phyloP scores from a whole-genome alignment of 2,888 invertebrate species.

The Omphaloscelis lunosa region DNA sequence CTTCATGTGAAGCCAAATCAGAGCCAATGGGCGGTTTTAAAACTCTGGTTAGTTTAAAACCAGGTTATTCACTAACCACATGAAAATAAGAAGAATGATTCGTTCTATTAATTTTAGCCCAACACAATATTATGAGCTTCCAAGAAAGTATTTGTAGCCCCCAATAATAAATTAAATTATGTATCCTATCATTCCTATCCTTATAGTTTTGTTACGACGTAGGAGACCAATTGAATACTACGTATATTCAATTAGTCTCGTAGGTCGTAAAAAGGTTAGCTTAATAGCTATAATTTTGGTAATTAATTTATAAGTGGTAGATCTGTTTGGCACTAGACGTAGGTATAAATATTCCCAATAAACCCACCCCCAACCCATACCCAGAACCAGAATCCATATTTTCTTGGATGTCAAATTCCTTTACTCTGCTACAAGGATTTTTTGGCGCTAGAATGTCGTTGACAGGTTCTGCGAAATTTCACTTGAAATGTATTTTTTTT shows the following conservation, averaged over 20 bases:
- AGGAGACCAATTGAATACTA: too few species aligned
- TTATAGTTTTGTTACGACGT: not conserved
- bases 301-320: slow-evolving; percentile 1
- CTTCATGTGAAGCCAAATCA: too few species aligned
- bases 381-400: not conserved
- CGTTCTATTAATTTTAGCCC: not conserved
- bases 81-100: not conserved
- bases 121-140: not conserved
- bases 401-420: too few species aligned
- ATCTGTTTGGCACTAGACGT: not conserved
- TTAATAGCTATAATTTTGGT: slow-evolving; percentile 6
- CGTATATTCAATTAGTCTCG: slow-evolving; percentile 15
- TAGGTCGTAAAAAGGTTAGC: slow-evolving; percentile 17
- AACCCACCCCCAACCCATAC: too few species aligned
- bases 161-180: slow-evolving; percentile 2
- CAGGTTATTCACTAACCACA: too few species aligned
- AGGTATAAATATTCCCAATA: not conserved
- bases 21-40: too few species aligned
- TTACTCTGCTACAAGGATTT: too few species aligned
- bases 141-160: too few species aligned
- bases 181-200: not conserved
- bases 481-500: too few species aligned
- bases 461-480: not conserved
- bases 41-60: too few species aligned
- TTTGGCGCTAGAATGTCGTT: not conserved